Conservation (phyloP, 2,113 vertebrate species). For the Microtus richardsoni region DNA sequence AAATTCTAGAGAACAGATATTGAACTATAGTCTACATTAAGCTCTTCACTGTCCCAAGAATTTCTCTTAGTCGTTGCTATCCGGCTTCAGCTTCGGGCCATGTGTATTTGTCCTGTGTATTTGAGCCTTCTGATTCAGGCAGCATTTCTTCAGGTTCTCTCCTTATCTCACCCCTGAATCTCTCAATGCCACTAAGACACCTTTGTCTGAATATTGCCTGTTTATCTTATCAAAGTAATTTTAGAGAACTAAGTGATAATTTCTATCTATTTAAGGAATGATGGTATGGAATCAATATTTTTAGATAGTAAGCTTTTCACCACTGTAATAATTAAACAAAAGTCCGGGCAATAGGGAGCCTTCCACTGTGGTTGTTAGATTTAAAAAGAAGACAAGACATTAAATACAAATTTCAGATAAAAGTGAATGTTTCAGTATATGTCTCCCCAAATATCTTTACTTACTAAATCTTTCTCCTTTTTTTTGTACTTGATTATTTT, state of each 20-base stretch:
- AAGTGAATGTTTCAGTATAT: background rate
- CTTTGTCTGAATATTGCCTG: background rate
- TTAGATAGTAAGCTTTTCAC: background rate
- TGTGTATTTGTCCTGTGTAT: background rate
- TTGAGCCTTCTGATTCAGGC: background rate
- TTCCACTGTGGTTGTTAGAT: background rate
- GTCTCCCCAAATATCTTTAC: conserved; percentile 42
- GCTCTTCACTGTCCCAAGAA: conserved; percentile 56
- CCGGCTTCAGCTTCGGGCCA: conserved; percentile 28
- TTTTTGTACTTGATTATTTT: conserved; percentile 26
- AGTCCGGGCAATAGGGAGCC: background rate
- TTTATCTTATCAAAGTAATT: conserved; percentile 30
- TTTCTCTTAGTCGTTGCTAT: conserved; percentile 34
- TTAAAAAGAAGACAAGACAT: background rate
- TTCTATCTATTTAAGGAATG: conserved; percentile 2
- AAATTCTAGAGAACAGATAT: conserved; percentile 63
- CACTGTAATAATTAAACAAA: conserved; percentile 22
- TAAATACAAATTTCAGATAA: conserved; percentile 41
- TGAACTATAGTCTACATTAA: conserved; percentile 58
- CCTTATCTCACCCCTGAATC: background rate
- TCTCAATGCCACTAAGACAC: background rate
- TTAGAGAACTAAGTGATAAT: conserved; percentile 1
- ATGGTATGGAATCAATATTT: background rate
- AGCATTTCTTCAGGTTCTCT: conserved; percentile 8
- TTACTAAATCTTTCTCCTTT: background rate